A percentile compares a stretch with the other conserved stretches of the same genome.
phyloP scores from a whole-genome alignment of 2,888 invertebrate species.

The Apotomis turbidana region DNA sequence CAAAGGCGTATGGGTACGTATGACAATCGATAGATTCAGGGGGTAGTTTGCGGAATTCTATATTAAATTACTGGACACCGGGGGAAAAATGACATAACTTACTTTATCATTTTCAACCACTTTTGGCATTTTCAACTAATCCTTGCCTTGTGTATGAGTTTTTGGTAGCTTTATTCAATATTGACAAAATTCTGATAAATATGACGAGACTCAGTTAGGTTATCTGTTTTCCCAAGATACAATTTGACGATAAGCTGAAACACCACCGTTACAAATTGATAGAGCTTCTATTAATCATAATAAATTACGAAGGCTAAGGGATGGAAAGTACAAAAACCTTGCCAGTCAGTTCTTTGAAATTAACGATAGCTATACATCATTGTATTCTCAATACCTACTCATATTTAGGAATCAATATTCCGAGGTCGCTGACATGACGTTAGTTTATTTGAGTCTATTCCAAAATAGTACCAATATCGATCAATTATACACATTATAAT shows the following conservation, averaged over 20 bases:
- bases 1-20: no score
- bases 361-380: neutral
- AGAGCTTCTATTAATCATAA: constrained; percentile 1
- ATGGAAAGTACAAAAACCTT: neutral
- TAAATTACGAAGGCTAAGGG: neutral
- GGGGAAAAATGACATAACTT: no score
- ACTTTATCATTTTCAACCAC: no score
- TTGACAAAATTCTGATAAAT: no score
- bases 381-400: neutral
- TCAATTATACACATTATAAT: no score
- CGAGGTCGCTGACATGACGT: neutral
- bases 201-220: neutral
- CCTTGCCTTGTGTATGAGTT: no score
- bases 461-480: neutral
- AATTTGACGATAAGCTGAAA: neutral
- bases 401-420: neutral
- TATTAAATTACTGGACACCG: no score
- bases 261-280: neutral
- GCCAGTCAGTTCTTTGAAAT: constrained; percentile 2
- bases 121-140: no score
- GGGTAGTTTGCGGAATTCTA: no score
- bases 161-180: no score
- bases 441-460: neutral
- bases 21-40: no score
- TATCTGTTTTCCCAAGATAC: neutral